These are phyloP conservation scores for Mus caroli DNA, from an alignment of 2,797 vertebrate species.

Conservation along the genomic window DNA sequence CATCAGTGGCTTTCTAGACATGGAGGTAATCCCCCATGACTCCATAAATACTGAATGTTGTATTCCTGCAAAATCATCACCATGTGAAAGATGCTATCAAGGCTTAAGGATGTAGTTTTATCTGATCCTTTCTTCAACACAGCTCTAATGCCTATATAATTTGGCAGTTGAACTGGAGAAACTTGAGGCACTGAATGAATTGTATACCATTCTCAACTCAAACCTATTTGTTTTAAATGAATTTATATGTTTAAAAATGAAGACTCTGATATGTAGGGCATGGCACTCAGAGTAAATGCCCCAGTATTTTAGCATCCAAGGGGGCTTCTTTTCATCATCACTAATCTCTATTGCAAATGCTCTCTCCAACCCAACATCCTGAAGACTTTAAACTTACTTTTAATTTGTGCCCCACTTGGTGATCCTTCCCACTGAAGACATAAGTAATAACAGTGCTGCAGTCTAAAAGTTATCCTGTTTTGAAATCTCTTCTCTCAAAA, in stretches of 20 bases:
- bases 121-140: not conserved
- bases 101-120: not conserved
- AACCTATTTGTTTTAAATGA: not conserved
- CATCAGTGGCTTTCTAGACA: not conserved
- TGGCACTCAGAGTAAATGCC: not conserved
- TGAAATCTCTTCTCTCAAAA: not conserved
- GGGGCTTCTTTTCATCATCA: not conserved
- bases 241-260: not conserved
- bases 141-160: not conserved
- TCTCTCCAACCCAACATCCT: not conserved
- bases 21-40: not conserved
- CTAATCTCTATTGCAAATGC: not conserved
- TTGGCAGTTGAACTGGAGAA: no score
- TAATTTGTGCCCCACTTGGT: not conserved
- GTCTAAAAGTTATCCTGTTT: not conserved
- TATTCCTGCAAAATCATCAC: not conserved
- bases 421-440: not conserved
- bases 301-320: not conserved
- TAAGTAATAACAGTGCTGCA: not conserved
- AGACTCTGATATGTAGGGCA: not conserved
- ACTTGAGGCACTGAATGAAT: not conserved
- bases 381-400: not conserved
- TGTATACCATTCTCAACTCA: not conserved
- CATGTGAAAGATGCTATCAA: not conserved
- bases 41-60: not conserved